Conservation (phyloP, 2,113 vertebrate genomes). For the Onychostruthus taczanowskii region DNA sequence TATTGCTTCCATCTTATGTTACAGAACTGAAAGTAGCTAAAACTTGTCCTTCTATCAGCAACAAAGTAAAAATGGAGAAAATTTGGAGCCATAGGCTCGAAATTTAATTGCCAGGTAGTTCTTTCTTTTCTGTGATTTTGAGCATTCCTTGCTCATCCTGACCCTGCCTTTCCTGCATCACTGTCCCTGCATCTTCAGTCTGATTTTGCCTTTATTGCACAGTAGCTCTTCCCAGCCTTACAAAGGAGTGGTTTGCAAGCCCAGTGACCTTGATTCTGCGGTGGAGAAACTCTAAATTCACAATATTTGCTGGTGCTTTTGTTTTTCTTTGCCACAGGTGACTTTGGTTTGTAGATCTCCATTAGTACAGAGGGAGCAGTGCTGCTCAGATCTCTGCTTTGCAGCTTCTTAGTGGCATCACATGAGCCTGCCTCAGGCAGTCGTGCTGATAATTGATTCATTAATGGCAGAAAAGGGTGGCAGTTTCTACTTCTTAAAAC, state of each 20-base stretch:
- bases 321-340: not conserved
- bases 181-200: not conserved
- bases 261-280: not conserved
- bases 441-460: constrained; percentile 35
- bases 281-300: not conserved
- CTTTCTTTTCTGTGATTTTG: not conserved
- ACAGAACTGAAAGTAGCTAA: not conserved
- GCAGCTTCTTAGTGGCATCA: constrained; percentile 24
- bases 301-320: not conserved
- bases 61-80: not conserved
- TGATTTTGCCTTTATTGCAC: not conserved
- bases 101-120: not conserved
- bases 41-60: not conserved
- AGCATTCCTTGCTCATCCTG: not conserved
- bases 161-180: not conserved
- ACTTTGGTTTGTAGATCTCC: not conserved
- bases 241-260: not conserved
- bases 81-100: not conserved
- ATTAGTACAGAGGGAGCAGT: not conserved
- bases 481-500: constrained; percentile 65
- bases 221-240: not conserved
- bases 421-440: constrained; percentile 53
- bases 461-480: constrained; percentile 18
- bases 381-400: constrained; percentile 21
- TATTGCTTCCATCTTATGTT: not conserved